Evolutionary conservation across 1,140 invertebrate species (phyloP).

Genomic region (Brachystomella parvula): DNA sequence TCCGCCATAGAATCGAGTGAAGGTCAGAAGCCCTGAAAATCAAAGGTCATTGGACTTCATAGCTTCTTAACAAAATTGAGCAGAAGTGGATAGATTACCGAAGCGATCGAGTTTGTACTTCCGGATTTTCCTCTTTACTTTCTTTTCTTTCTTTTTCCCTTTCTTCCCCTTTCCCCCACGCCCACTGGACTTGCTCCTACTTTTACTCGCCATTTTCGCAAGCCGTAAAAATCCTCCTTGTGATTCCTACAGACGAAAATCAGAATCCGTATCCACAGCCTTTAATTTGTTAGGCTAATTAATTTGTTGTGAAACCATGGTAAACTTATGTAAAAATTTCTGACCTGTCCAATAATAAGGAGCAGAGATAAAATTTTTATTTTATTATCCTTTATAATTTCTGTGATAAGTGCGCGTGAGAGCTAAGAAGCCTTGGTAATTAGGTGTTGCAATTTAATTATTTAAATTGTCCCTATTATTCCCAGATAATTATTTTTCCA

Average conservation of each 20-base stretch:
- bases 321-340: constrained; percentile 2
- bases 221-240: neutral
- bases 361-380: too few relatives aligned
- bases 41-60: neutral
- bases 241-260: too few relatives aligned
- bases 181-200: neutral
- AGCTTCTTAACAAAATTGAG: constrained; percentile 3
- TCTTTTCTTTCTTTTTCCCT: constrained; percentile 24
- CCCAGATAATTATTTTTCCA: too few relatives aligned
- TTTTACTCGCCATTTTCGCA: neutral
- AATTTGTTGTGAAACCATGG: neutral
- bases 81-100: constrained; percentile 11
- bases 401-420: too few relatives aligned
- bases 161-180: constrained; percentile 10
- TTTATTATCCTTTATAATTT: too few relatives aligned
- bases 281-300: neutral
- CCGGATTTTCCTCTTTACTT: constrained; percentile 12
- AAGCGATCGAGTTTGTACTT: constrained; percentile 35
- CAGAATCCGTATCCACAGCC: neutral
- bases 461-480: too few relatives aligned
- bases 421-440: too few relatives aligned
- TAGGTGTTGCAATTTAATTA: too few relatives aligned
- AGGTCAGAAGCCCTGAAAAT: constrained; percentile 31
- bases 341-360: too few relatives aligned
- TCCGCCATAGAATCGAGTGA: constrained; percentile 32